These are phyloP conservation scores for Aphaenogaster ashmeadi DNA, from an alignment of 1,140 invertebrate genomes.

Conservation along the genomic window DNA sequence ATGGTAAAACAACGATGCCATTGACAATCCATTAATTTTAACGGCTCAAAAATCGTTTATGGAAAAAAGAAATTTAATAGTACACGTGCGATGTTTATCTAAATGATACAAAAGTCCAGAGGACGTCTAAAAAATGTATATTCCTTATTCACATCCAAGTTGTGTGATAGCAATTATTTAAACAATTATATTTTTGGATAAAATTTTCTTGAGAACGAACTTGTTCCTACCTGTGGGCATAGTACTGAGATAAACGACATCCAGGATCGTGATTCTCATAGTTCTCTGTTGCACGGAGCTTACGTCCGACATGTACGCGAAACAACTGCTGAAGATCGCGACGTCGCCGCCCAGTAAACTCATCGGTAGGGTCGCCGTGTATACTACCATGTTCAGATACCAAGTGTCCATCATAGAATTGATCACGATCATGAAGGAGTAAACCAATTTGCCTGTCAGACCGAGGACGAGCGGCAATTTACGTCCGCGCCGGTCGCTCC, in stretches of 20 bases:
- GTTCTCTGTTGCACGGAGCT: slow-evolving; percentile 89
- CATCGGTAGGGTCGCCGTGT: slow-evolving; percentile 91
- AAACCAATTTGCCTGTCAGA: slow-evolving; percentile 91
- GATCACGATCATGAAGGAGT: slow-evolving; percentile 91
- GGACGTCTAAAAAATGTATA: neutral
- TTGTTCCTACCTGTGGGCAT: slow-evolving; percentile 90
- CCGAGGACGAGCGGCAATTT: slow-evolving; percentile 91
- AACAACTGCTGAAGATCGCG: slow-evolving; percentile 91
- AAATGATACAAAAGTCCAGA: neutral
- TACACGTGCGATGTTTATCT: neutral
- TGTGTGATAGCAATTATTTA: neutral
- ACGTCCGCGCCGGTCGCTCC: slow-evolving; percentile 91
- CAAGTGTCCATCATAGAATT: slow-evolving; percentile 90
- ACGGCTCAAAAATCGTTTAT: neutral
- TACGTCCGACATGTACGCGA: slow-evolving; percentile 92
- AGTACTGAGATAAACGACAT: slow-evolving; percentile 91
- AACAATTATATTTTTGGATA: neutral
- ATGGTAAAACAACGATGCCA: neutral
- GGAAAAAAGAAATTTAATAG: neutral
- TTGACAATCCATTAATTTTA: neutral
- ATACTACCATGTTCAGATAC: slow-evolving; percentile 92
- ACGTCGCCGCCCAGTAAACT: slow-evolving; percentile 92
- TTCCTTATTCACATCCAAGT: neutral
- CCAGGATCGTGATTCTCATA: slow-evolving; percentile 91
- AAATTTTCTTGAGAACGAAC: neutral